phyloP scores from a whole-genome alignment of 2,888 invertebrate genomes.

The Phyto melanocephala region DNA sequence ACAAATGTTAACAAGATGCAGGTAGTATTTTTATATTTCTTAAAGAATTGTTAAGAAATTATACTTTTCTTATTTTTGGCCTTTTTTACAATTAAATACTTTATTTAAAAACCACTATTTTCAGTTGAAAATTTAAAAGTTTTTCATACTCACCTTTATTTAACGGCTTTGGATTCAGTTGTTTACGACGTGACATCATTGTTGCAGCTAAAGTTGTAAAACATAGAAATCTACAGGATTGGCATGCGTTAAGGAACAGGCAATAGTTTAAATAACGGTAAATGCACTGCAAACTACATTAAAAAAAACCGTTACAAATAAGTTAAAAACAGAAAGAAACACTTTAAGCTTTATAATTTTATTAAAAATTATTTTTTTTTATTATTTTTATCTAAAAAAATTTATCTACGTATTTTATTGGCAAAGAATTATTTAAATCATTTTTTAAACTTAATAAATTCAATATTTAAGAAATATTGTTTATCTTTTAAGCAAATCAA shows the following conservation, averaged over 20 bases:
- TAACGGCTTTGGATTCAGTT: conserved; percentile 95
- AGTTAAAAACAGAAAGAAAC: not conserved
- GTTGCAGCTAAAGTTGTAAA: conserved; percentile 63
- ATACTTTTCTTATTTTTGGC: too few species aligned
- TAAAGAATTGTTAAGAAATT: too few species aligned
- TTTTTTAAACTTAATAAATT: conserved; percentile 1
- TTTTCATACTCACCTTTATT: conserved; percentile 89
- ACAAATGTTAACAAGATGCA: too few species aligned
- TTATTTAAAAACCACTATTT: too few species aligned
- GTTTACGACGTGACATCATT: conserved; percentile 94
- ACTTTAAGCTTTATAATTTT: not conserved
- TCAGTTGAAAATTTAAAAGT: too few species aligned
- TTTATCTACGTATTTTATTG: not conserved
- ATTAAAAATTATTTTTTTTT: not conserved
- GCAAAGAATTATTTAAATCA: conserved; percentile 7
- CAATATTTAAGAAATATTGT: conserved; percentile 21
- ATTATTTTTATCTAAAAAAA: not conserved
- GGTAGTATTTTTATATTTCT: too few species aligned
- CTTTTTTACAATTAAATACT: too few species aligned
- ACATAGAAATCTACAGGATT: conserved; percentile 68
- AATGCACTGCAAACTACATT: conserved; percentile 64
- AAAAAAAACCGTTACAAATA: conserved; percentile 49
- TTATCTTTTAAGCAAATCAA: conserved; percentile 33
- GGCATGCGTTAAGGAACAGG: conserved; percentile 6
- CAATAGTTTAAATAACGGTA: conserved; percentile 28